Evolutionary conservation across 1,140 invertebrate genomes (phyloP).

Genomic region (Kradibia gibbosae): DNA sequence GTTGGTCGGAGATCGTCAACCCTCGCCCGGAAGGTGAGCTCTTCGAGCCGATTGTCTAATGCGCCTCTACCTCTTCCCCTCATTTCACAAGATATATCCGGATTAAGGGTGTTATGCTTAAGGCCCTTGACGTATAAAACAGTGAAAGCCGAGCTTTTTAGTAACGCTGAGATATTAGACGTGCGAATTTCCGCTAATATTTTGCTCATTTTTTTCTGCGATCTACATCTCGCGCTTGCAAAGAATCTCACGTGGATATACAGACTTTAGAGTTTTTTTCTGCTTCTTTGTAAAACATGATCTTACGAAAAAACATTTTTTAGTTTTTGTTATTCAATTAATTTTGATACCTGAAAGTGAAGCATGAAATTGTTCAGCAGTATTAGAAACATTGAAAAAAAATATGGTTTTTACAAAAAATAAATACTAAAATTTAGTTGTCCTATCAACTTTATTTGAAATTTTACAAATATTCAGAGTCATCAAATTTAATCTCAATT

Average conservation of each 20-base stretch:
- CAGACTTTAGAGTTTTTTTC: not conserved
- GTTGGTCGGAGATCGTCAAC: conserved; percentile 1
- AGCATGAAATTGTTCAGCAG: not conserved
- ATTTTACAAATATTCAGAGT: too few relatives aligned
- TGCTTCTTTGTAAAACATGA: not conserved
- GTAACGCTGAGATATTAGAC: conserved; percentile 31
- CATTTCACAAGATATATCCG: conserved; percentile 25
- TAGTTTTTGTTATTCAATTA: not conserved
- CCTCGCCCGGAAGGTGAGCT: conserved; percentile 36
- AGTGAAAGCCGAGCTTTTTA: conserved; percentile 45
- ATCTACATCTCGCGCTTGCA: not conserved
- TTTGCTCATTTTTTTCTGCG: not conserved
- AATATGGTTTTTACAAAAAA: too few relatives aligned
- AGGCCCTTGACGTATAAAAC: not conserved
- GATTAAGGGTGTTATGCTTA: conserved; percentile 42
- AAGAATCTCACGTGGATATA: not conserved
- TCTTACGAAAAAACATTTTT: not conserved
- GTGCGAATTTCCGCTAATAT: conserved; percentile 32
- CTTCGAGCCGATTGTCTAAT: conserved; percentile 26
- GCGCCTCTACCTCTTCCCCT: not conserved
- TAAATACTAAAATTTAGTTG: too few relatives aligned
- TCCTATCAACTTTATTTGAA: too few relatives aligned
- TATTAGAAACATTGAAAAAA: not conserved
- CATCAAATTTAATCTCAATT: too few relatives aligned
- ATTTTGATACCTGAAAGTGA: not conserved